Percentiles rank a stretch among this genome's conserved stretches.
These are phyloP conservation scores for Gymnothorax reevesii DNA, from an alignment of 2,797 vertebrate genomes.

Conservation along the genomic window DNA sequence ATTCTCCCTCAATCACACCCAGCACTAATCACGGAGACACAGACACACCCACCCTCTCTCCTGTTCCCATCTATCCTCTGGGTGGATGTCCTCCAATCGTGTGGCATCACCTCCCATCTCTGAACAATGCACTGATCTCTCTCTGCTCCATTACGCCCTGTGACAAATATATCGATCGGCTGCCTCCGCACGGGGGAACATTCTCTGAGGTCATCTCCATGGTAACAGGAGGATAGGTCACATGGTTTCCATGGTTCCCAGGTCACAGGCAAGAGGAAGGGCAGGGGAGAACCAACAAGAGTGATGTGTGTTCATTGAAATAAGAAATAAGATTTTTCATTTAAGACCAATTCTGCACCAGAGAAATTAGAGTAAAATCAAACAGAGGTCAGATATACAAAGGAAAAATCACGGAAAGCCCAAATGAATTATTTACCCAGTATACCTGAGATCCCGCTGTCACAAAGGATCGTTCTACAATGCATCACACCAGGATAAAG, in stretches of 20 bases:
- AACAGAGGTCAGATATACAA: slow-evolving; percentile 24
- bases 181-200: slow-evolving; percentile 60
- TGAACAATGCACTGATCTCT: slow-evolving; percentile 67
- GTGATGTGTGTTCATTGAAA: neutral
- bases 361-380: slow-evolving; percentile 38
- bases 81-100: slow-evolving; percentile 13
- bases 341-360: slow-evolving; percentile 31
- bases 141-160: slow-evolving; percentile 62
- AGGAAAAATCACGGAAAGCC: neutral
- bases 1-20: neutral
- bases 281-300: slow-evolving; percentile 52
- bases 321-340: slow-evolving; percentile 6
- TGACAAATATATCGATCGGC: slow-evolving; percentile 81
- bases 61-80: neutral
- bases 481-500: neutral
- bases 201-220: slow-evolving; percentile 77
- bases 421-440: neutral
- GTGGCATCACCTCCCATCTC: slow-evolving; percentile 57
- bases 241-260: slow-evolving; percentile 64
- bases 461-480: neutral
- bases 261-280: slow-evolving; percentile 64
- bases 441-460: neutral
- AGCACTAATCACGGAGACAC: neutral
- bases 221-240: slow-evolving; percentile 71
- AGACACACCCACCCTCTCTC: neutral